Base-by-base conservation (phyloP, 2,888 invertebrate genomes). In the Drosophila ezoana region DNA sequence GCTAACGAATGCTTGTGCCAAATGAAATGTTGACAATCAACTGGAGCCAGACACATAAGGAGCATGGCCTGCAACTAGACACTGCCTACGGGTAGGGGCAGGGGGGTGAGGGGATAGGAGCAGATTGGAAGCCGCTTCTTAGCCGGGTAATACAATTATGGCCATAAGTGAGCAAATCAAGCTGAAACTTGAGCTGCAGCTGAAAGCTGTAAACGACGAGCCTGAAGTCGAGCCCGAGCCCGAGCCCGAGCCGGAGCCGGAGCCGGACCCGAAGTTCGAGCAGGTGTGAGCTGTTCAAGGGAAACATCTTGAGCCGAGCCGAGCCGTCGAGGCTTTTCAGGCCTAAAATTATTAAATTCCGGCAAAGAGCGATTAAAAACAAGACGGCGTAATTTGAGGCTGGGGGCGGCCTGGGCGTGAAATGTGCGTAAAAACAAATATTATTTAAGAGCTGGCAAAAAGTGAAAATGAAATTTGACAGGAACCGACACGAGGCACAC, bases 261-360 rank as follows among this genome's bases (percentile, higher is more conserved):
- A n/a, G n/a, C n/a, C n/a, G n/a, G n/a, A n/a, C n/a, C 23, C 6
- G 23, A 6, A 23, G 23, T 1, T 23, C 49, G 47, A 62, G 58
- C 80, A 82, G 83, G 66, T 73, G 75, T 49, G 45, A 69, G 65
- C 63, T 48, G 59, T 71, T 70, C 44, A 18, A 53, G 43, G n/a
- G 45, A 76, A 60, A 43, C 48, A 74, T 59, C 53, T 59, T 68
- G 33, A 45, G 14, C 3, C 11, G 37, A 11, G n/a, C 13, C 8
- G 16, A 23, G 28, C n/a, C 38, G 23, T 6, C 20, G n/a, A 43
- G 41, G 47, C 37, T 51, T 72, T 58, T 57, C 71, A 77, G n/a
- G n/a, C 74, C 76, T 65, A 68, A 75, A 77, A 64, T 81, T 83
- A 82, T 81, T 82, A 87, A 87, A 86, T 86, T 76, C 62, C 62